Base-by-base conservation (phyloP, 2,888 invertebrate species). In the Catocala sponsa region DNA sequence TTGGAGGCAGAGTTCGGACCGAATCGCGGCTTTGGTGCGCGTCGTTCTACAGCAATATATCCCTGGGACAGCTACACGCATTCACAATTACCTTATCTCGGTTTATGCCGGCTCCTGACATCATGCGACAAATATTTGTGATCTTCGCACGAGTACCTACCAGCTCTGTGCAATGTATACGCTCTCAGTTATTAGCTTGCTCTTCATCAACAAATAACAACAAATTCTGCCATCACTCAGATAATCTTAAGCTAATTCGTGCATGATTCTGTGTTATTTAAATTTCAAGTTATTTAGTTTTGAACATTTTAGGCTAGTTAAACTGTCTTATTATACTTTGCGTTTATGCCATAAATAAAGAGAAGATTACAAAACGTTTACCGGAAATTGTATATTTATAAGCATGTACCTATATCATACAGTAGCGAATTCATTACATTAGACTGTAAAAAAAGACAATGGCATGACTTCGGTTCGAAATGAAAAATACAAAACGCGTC, bases 71-170 rank as follows among this genome's bases (percentile, higher is more conserved):
- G 91, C 81, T 87, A 92, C 92, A 91, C 80, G 91, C 84, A 91
- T 92, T 91, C 76, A 91, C 92, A 92, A 92, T 92, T 92, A 93
- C 88, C 87, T 91, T 92, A 92, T 92, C 92, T 87, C 82, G 70
- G 78, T 73, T 76, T 80, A 78, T 76, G 80, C 77, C 74, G 82
- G 81, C 89, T 89, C 82, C 90, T 92, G 90, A 91, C 91, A 90
- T 91, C 91, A 91, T 79, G 76, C 85, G 82, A 90, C 91, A 89
- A 91, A 88, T 87, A 91, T 92, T 89, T 81, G 83, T 89, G 88
- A 89, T 86, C 85, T 80, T 68, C 68, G 61, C 57, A 61, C 49
- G 50, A 57, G 41, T 42, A 53, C 38, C 55, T 53, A 50, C 55
- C 44, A 32, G 33, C n/a, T 15, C 38, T 50, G 33, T 47, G 42